Percentiles rank a stretch among this genome's conserved stretches.
Evolutionary conservation across 2,888 invertebrate species (phyloP).

Genomic region (Bombylius discolor): DNA sequence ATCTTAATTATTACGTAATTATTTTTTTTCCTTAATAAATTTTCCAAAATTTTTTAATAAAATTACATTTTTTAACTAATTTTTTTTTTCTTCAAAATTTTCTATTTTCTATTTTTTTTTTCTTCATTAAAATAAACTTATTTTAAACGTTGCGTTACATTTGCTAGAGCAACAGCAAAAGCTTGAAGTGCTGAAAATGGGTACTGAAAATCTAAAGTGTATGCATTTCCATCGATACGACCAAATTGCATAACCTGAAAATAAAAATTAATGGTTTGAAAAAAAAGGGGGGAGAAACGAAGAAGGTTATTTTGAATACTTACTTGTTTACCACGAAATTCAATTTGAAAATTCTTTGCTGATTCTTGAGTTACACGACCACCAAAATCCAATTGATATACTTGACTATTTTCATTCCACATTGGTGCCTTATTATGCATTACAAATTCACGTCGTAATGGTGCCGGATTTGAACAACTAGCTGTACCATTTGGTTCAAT

Average conservation of each 20-base stretch:
- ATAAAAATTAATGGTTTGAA: not conserved
- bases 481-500: constrained; percentile 42
- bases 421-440: constrained; percentile 96
- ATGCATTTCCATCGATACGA: constrained; percentile 94
- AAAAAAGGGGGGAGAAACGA: not conserved
- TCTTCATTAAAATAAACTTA: constrained; percentile 16
- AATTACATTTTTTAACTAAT: too few species aligned
- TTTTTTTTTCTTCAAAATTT: too few species aligned
- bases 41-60: too few species aligned
- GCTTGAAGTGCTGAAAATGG: constrained; percentile 98
- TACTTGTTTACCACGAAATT: constrained; percentile 91
- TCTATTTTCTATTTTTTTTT: too few species aligned
- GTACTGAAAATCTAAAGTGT: constrained; percentile 97
- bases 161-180: constrained; percentile 83
- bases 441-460: constrained; percentile 64
- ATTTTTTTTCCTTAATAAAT: too few species aligned
- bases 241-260: constrained; percentile 98
- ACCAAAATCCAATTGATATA: constrained; percentile 97
- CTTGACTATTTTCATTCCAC: constrained; percentile 99
- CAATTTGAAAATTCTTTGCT: constrained; percentile 98
- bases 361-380: constrained; percentile 98
- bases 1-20: too few species aligned
- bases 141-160: constrained; percentile 37
- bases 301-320: constrained; percentile 10
- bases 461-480: constrained; percentile 32